Evolutionary conservation across 2,797 vertebrate species (phyloP).

Genomic region (Rhinichthys osculus): DNA sequence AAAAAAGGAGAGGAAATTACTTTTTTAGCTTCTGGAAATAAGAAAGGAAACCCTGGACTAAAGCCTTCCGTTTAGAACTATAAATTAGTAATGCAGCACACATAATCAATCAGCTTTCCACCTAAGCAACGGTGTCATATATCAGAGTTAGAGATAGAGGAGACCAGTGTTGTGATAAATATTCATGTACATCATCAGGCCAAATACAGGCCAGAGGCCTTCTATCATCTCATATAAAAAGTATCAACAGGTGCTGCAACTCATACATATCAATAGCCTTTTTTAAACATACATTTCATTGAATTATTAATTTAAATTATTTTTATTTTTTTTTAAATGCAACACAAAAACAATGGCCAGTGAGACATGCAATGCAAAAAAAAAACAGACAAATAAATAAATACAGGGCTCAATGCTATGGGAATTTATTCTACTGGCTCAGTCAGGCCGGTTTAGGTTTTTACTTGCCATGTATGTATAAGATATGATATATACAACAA

Average conservation of each 20-base stretch:
- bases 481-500: too few species aligned
- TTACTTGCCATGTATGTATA: not conserved
- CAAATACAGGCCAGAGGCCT: conserved; percentile 29
- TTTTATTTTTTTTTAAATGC: not conserved
- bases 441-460: not conserved
- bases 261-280: not conserved
- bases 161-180: conserved; percentile 39
- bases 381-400: not conserved
- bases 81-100: conserved; percentile 53
- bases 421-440: not conserved
- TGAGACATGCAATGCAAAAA: not conserved
- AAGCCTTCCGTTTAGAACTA: conserved; percentile 38
- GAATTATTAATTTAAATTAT: not conserved
- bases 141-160: conserved; percentile 23
- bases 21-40: conserved; percentile 43
- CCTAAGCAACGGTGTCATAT: conserved; percentile 26
- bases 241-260: conserved; percentile 25
- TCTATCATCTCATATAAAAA: conserved; percentile 22
- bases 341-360: not conserved
- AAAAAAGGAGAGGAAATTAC: conserved; percentile 30
- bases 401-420: not conserved
- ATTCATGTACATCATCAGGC: conserved; percentile 38
- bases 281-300: not conserved
- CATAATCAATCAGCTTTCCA: conserved; percentile 49
- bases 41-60: conserved; percentile 31